Conservation (phyloP, 2,113 vertebrate genomes). For the Nothobranchius furzeri region DNA sequence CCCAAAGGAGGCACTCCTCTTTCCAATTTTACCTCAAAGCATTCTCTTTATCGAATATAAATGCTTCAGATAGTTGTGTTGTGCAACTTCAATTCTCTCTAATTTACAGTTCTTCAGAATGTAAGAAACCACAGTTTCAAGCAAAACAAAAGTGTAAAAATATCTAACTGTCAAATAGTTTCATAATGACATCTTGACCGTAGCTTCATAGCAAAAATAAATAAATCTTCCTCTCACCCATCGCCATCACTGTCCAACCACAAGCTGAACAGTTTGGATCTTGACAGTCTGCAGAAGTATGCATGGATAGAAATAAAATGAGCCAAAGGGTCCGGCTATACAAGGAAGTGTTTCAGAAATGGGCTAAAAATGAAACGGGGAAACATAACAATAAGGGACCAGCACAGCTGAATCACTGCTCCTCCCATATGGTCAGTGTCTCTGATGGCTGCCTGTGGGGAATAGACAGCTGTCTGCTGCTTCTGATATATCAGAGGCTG, state of each 20-base stretch:
- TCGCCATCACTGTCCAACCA: not conserved
- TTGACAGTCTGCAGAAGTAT: not conserved
- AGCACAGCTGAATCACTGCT: constrained; percentile 41
- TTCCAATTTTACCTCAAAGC: too few relatives aligned
- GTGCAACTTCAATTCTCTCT: not conserved
- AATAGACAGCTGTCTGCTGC: constrained; percentile 66
- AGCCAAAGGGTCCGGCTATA: not conserved
- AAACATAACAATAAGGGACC: constrained; percentile 33
- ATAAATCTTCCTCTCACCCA: constrained; percentile 4
- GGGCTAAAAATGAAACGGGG: constrained; percentile 17
- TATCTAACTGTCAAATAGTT: constrained; percentile 29
- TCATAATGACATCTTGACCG: constrained; percentile 23
- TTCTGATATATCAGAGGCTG: constrained; percentile 58
- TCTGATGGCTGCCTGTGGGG: constrained; percentile 61
- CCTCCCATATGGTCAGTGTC: constrained; percentile 56
- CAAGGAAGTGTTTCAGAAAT: not conserved
- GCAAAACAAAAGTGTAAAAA: constrained; percentile 14
- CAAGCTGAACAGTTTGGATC: constrained; percentile 2
- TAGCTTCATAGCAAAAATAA: constrained; percentile 12
- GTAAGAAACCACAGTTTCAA: not conserved
- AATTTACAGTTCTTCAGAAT: not conserved
- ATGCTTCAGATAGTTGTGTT: not conserved
- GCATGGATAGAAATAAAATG: constrained; percentile 17
- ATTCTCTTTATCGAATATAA: too few relatives aligned
- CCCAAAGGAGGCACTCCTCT: too few relatives aligned